Evolutionary conservation across 2,888 invertebrate species (phyloP).

Genomic region (Apamea monoglypha): DNA sequence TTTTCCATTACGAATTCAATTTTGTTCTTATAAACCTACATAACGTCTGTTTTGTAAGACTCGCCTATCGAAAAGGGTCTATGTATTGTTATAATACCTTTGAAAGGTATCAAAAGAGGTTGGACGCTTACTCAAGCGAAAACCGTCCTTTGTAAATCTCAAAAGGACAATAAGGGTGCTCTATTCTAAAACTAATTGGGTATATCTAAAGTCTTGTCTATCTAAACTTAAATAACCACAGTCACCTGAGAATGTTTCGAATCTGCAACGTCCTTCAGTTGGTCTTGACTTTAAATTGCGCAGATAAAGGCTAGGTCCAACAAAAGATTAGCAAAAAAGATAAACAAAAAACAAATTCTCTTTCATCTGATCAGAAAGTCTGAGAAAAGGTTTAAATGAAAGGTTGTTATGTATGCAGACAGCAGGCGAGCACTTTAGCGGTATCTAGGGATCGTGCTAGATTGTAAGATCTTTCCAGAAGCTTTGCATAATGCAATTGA

Average conservation of each 20-base stretch:
- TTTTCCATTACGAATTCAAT: constrained; percentile 44
- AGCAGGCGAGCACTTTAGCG: constrained; percentile 11
- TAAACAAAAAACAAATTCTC: not conserved
- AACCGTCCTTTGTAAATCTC: constrained; percentile 35
- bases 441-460: constrained; percentile 5
- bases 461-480: constrained; percentile 28
- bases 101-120: constrained; percentile 21
- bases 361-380: constrained; percentile 5
- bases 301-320: constrained; percentile 10
- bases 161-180: not conserved
- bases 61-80: constrained; percentile 12
- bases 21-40: constrained; percentile 7
- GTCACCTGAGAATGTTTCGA: constrained; percentile 42
- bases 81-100: constrained; percentile 24
- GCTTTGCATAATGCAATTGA: constrained; percentile 43
- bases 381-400: constrained; percentile 1
- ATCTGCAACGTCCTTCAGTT: constrained; percentile 20
- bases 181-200: constrained; percentile 33
- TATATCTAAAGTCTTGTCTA: constrained; percentile 11
- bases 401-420: constrained; percentile 8
- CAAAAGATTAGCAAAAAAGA: constrained; percentile 8
- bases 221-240: constrained; percentile 6
- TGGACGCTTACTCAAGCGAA: constrained; percentile 29
- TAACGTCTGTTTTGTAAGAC: constrained; percentile 25
- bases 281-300: constrained; percentile 13